Evolutionary conservation across 2,797 vertebrate species (phyloP).

Genomic region (Aphelocoma californica): DNA sequence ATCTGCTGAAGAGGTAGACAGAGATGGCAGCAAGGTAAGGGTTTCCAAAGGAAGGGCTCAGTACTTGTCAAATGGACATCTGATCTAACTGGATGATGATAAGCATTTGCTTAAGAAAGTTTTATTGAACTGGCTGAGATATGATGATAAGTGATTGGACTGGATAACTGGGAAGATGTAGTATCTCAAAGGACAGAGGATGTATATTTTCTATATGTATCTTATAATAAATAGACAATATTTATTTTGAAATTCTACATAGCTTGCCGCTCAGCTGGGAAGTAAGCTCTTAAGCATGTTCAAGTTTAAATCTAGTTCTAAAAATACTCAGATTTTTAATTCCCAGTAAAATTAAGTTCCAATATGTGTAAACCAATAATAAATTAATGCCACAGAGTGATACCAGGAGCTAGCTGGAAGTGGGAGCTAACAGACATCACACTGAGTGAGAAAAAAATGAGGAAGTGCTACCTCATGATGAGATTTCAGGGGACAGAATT

Average conservation of each 20-base stretch:
- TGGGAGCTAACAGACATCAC: not conserved
- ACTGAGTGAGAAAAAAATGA: not conserved
- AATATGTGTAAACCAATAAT: not conserved
- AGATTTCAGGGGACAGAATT: not conserved
- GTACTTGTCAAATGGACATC: not conserved
- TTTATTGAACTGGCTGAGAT: not conserved
- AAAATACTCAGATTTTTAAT: conserved; percentile 9
- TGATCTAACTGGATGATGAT: not conserved
- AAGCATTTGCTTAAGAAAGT: not conserved
- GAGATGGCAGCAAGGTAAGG: not conserved
- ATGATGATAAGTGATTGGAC: not conserved
- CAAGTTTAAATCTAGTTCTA: not conserved
- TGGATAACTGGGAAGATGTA: not conserved
- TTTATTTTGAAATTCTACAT: not conserved
- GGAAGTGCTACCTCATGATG: not conserved
- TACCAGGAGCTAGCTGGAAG: conserved; percentile 3
- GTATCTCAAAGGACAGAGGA: not conserved
- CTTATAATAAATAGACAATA: not conserved
- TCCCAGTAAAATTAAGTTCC: not conserved
- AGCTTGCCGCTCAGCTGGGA: not conserved
- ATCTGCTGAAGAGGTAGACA: not conserved
- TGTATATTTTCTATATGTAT: not conserved
- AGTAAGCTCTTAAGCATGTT: not conserved
- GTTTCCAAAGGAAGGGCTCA: not conserved
- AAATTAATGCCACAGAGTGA: not conserved